A percentile compares a stretch with the other conserved stretches of the same genome.
Evolutionary conservation across 2,797 vertebrate species (phyloP).

Genomic region (Podarcis siculus): DNA sequence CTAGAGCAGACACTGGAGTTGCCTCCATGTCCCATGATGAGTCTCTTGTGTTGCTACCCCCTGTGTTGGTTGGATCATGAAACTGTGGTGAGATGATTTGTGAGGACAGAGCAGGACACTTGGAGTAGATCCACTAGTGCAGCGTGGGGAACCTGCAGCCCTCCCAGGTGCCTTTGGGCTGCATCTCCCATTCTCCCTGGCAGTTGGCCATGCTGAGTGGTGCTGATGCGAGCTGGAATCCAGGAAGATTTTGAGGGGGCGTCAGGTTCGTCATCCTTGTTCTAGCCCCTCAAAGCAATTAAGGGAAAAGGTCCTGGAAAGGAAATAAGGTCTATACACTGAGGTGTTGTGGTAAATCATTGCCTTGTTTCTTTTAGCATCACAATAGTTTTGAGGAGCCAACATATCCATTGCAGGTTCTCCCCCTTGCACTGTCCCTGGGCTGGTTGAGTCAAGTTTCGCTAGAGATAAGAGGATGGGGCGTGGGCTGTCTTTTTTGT

Average conservation of each 20-base stretch:
- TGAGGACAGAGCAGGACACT: not conserved
- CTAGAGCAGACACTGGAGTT: not conserved
- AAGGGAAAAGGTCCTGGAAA: not conserved
- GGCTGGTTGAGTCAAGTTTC: not conserved
- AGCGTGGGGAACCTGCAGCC: not conserved
- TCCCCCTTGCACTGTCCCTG: not conserved
- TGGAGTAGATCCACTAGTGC: not conserved
- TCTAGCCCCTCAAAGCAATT: not conserved
- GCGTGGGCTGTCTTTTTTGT: slow-evolving; percentile 14
- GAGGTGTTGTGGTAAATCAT: not conserved
- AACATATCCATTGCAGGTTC: not conserved
- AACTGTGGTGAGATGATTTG: not conserved
- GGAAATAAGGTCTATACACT: not conserved
- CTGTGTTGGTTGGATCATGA: not conserved
- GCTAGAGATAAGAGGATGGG: not conserved
- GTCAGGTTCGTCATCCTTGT: not conserved
- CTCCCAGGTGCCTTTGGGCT: too few species aligned
- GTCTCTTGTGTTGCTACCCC: not conserved
- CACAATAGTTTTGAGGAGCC: not conserved
- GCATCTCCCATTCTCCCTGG: not conserved
- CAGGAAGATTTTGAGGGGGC: not conserved
- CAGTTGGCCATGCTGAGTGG: not conserved
- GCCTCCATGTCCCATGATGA: not conserved
- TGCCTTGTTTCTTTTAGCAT: slow-evolving; percentile 10
- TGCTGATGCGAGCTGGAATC: not conserved